Base-by-base conservation (phyloP, 2,113 vertebrate genomes). In the Empidonax alnorum region DNA sequence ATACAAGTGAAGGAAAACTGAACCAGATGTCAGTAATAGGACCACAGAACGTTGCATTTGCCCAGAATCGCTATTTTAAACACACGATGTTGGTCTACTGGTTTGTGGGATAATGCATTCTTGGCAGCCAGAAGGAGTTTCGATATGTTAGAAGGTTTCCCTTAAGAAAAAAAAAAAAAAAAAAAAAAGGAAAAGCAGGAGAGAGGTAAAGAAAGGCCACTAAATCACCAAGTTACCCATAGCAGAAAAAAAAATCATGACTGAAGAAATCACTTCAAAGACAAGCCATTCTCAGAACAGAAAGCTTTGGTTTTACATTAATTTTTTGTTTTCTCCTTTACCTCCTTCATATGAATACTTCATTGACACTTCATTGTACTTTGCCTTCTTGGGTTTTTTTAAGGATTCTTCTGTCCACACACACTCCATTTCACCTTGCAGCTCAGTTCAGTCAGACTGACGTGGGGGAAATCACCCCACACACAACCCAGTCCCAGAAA, bases 31-130 rank as follows among this genome's bases (percentile, higher is more conserved):
- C 95, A 96, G 95, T 97, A 97, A 98, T 97, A 98, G 97, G 97
- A 98, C 98, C 98, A 98, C 98, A 98, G 97, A 97, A 92, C 61
- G 78, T 91, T 98, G 96, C 97, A 97, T 98, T 97, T 98, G 97
- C 98, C 97, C 98, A 98, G 97, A 98, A 98, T 97, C 71, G 92
- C 98, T 98, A 98, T 98, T 98, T 98, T 98, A 98, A 98, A 98
- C 95, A 97, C 96, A 98, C 94, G 96, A 98, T 97, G 97, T 98
- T 98, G 98, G 97, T 97, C 98, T 98, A 97, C 96, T 98, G 97
- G 96, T 97, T 97, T 97, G 96, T 97, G 97, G 96, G 97, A 97
- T 97, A 98, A 98, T 97, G 96, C 96, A 97, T 98, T 98, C 96
- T 98, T 98, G 98, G 98, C 97, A 97, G 96, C 75, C 92, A 96